These are phyloP conservation scores for Mionectes olivaceus DNA, from an alignment of 2,797 vertebrate genomes.

Conservation along the genomic window DNA sequence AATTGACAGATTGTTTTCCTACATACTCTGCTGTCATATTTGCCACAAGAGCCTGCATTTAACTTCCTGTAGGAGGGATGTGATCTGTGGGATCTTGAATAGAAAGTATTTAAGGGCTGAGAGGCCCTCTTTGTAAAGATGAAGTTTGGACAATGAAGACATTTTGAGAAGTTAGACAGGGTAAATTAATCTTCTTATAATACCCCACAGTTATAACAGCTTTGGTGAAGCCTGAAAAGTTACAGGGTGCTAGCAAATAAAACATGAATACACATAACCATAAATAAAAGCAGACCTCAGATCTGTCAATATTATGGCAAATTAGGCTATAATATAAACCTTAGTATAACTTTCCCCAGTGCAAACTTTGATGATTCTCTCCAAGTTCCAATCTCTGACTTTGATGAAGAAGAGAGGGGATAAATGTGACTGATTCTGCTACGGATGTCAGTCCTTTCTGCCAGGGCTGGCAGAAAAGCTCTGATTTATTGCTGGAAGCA, in stretches of 20 bases:
- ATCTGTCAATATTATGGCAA: background rate
- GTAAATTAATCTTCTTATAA: background rate
- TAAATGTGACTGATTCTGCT: background rate
- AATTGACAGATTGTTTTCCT: constrained; percentile 5
- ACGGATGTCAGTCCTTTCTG: background rate
- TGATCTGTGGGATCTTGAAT: background rate
- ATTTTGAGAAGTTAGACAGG: background rate
- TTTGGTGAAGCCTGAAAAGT: background rate
- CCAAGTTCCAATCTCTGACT: background rate
- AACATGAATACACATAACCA: background rate
- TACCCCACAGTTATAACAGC: background rate
- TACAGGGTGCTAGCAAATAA: background rate
- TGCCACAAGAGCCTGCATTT: background rate
- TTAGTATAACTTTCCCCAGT: background rate
- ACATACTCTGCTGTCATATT: background rate
- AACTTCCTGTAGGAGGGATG: background rate
- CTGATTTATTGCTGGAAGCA: background rate
- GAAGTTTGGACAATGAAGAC: background rate
- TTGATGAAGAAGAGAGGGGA: background rate
- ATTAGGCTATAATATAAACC: background rate
- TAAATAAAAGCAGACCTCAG: background rate
- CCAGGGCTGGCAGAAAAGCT: background rate
- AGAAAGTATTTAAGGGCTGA: background rate
- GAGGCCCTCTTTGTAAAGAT: background rate
- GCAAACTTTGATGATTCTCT: background rate